phyloP scores from a whole-genome alignment of 2,113 vertebrate genomes.

The Cnemophilus loriae region DNA sequence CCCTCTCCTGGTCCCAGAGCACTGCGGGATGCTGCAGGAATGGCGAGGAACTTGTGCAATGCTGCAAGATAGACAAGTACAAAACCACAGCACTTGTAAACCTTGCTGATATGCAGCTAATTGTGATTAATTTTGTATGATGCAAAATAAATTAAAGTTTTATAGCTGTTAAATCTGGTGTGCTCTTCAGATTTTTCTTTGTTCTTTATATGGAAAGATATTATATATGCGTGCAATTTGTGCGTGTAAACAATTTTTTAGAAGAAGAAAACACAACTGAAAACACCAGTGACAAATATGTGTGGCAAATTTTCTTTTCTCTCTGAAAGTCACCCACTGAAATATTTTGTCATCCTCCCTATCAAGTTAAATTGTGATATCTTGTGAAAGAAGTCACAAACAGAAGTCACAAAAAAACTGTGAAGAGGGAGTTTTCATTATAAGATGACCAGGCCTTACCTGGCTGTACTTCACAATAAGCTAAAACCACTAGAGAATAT shows the following conservation, averaged over 20 bases:
- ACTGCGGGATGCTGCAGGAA: neutral
- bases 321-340: neutral
- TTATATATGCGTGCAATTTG: neutral
- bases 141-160: neutral
- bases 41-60: neutral
- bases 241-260: accelerated
- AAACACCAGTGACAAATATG: neutral
- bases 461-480: neutral
- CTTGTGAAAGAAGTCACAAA: neutral
- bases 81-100: neutral
- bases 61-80: neutral
- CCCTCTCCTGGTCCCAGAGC: neutral
- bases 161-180: neutral
- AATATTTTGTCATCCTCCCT: neutral
- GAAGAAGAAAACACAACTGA: neutral
- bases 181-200: neutral
- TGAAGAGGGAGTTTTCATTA: neutral
- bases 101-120: neutral
- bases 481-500: neutral
- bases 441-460: neutral
- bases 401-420: neutral
- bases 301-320: neutral
- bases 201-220: neutral
- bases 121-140: neutral
- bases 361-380: neutral